These are phyloP conservation scores for Drosophila athabasca DNA, from an alignment of 1,140 invertebrate genomes.

Conservation along the genomic window DNA sequence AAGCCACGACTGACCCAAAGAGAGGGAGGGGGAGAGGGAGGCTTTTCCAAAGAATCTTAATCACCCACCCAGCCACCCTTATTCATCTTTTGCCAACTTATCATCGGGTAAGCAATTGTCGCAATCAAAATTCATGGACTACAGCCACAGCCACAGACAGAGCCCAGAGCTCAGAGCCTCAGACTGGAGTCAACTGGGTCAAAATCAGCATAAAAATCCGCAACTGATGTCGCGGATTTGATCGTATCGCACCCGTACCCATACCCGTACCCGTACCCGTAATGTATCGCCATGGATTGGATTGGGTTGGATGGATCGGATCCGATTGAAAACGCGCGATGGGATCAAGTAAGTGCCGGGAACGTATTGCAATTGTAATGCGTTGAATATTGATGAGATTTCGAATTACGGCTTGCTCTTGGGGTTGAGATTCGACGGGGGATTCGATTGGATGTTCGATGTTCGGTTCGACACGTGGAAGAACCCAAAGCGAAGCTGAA, in stretches of 20 bases:
- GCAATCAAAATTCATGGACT: conserved; percentile 39
- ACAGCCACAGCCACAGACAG: conserved; percentile 6
- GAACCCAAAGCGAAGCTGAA: conserved; percentile 6
- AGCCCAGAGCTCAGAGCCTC: neutral
- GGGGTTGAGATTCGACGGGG: conserved; percentile 39
- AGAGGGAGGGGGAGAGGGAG: no score
- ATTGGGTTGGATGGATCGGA: conserved; percentile 22
- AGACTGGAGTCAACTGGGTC: conserved; percentile 69
- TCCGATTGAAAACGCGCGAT: conserved; percentile 36
- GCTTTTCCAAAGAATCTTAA: no score
- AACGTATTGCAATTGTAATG: conserved; percentile 81
- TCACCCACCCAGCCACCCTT: neutral
- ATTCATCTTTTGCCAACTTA: neutral
- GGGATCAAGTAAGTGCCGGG: conserved; percentile 57
- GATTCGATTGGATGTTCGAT: conserved; percentile 11
- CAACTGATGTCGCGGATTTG: conserved; percentile 64
- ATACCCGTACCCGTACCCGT: conserved; percentile 11
- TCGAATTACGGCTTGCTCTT: conserved; percentile 18
- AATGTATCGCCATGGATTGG: conserved; percentile 12
- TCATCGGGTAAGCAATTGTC: conserved; percentile 5
- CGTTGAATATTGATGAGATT: conserved; percentile 77
- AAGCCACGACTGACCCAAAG: conserved; percentile 23
- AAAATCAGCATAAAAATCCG: conserved; percentile 81
- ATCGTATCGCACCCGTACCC: conserved; percentile 32
- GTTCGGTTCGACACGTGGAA: conserved; percentile 17